Conservation (phyloP, 2,888 invertebrate species). For the Nowickia ferox region DNA sequence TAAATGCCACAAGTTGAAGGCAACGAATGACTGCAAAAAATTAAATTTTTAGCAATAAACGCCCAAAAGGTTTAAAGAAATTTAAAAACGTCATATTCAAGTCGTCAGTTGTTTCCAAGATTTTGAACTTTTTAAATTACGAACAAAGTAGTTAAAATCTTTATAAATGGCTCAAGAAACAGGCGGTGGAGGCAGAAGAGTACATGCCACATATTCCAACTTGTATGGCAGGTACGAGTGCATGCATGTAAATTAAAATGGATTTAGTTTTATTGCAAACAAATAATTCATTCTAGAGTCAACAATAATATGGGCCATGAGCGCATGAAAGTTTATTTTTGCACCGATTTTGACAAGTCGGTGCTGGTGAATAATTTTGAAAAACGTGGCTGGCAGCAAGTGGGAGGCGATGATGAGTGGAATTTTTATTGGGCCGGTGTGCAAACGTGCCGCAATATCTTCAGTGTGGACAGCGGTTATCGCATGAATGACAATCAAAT, state of each 20-base stretch:
- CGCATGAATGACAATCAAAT: slow-evolving; percentile 96
- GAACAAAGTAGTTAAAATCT: slow-evolving; percentile 43
- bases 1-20: slow-evolving; percentile 64
- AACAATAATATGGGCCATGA: slow-evolving; percentile 72
- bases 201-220: slow-evolving; percentile 58
- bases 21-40: neutral
- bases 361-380: slow-evolving; percentile 96
- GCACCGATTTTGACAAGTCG: slow-evolving; percentile 91
- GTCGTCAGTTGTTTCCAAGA: neutral
- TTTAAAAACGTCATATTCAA: slow-evolving; percentile 34
- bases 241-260: neutral
- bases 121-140: slow-evolving; percentile 32
- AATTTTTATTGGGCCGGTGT: slow-evolving; percentile 98
- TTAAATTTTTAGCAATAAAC: slow-evolving; percentile 23
- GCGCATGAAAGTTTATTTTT: slow-evolving; percentile 79
- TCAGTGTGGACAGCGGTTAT: slow-evolving; percentile 96
- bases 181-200: slow-evolving; percentile 47
- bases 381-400: slow-evolving; percentile 92
- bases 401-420: slow-evolving; percentile 96
- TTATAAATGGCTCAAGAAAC: slow-evolving; percentile 63
- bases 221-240: slow-evolving; percentile 72
- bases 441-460: slow-evolving; percentile 94
- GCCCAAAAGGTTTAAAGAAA: neutral
- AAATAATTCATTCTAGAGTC: slow-evolving; percentile 58
- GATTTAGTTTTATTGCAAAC: neutral